These are phyloP conservation scores for Marasmarcha lunaedactyla DNA, from an alignment of 2,888 invertebrate genomes.

Conservation along the genomic window DNA sequence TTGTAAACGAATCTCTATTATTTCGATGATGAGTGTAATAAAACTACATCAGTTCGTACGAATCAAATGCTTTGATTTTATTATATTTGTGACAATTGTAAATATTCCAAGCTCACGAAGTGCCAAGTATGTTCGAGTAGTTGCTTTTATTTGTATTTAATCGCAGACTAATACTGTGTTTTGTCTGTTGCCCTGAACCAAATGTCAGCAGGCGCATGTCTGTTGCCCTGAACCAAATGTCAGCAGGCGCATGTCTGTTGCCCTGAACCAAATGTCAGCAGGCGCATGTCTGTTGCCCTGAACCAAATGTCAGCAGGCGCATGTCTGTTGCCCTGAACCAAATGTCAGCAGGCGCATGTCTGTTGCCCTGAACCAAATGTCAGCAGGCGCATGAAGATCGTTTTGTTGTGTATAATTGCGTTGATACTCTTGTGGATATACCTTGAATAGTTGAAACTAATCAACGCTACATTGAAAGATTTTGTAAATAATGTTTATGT, in stretches of 20 bases:
- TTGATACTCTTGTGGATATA: constrained; percentile 11
- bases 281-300: not conserved
- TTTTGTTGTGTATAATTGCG: constrained; percentile 9
- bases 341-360: not conserved
- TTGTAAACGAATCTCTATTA: constrained; percentile 9
- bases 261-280: not conserved
- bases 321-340: not conserved
- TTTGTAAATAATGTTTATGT: constrained; percentile 18
- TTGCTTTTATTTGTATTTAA: constrained; percentile 9
- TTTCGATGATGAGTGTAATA: constrained; percentile 19
- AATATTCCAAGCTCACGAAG: constrained; percentile 34
- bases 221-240: not conserved
- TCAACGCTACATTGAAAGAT: constrained; percentile 9
- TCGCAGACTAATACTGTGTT: constrained; percentile 1
- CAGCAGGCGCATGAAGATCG: not conserved
- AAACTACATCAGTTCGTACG: constrained; percentile 16
- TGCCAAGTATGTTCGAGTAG: constrained; percentile 30
- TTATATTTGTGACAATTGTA: constrained; percentile 25
- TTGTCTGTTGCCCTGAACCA: not conserved
- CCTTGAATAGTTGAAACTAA: constrained; percentile 8
- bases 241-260: not conserved
- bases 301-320: not conserved
- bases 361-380: not conserved
- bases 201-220: not conserved
- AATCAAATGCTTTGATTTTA: constrained; percentile 4